Conservation (phyloP, 2,797 vertebrate genomes). For the Tenualosa ilisha region DNA sequence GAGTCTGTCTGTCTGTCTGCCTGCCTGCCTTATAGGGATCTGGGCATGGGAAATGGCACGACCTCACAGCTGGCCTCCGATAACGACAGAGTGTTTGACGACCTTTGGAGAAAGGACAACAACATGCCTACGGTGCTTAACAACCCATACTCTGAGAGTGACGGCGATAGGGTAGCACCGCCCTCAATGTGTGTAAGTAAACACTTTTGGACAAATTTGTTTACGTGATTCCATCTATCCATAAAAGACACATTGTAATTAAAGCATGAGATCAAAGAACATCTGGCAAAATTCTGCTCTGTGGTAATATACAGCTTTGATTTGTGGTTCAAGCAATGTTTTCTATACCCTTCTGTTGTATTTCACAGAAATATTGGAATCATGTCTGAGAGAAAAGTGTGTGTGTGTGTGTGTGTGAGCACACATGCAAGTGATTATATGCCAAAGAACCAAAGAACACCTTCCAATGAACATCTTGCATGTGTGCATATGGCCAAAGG, state of each 20-base stretch:
- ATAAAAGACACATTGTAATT: no score
- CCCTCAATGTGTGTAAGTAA: neutral
- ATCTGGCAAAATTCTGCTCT: no score
- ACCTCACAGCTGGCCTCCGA: conserved; percentile 71
- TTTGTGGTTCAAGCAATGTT: no score
- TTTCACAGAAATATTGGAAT: no score
- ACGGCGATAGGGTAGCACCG: conserved; percentile 80
- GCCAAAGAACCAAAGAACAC: no score
- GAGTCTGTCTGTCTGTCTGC: neutral
- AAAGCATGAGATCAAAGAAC: neutral
- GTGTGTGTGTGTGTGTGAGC: neutral
- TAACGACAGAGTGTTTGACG: conserved; percentile 71
- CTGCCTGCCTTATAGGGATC: conserved; percentile 78
- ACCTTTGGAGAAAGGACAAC: conserved; percentile 76
- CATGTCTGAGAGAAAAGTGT: neutral
- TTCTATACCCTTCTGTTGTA: no score
- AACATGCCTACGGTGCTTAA: conserved; percentile 71
- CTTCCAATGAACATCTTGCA: neutral
- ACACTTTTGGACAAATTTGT: neutral
- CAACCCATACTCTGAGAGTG: conserved; percentile 76
- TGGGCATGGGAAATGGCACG: conserved; percentile 72
- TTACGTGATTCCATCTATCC: no score
- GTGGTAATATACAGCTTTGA: no score
- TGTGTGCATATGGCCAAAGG: neutral
- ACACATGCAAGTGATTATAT: no score